Base-by-base conservation (phyloP, 2,113 vertebrate species). In the Climacteris rufus region DNA sequence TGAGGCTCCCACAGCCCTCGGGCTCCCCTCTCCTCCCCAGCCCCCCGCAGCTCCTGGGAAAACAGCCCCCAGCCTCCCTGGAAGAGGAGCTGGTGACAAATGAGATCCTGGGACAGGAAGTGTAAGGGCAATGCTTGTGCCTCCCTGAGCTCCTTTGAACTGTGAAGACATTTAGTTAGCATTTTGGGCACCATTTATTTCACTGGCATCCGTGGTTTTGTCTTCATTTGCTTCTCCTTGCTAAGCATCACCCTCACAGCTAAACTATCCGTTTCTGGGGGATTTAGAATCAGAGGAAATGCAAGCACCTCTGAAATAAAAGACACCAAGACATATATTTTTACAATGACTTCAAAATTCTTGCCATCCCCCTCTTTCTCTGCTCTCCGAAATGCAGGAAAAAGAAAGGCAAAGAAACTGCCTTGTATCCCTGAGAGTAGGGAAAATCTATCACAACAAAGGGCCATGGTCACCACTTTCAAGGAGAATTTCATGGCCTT, bases 141-240 rank as follows among this genome's bases (percentile, higher is more conserved):
- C 40, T 53, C 30, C 40, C 50, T 3, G 28, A 52, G 82, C 10
- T 85, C 54, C 82, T 87, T 54, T 84, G 61, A 79, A 35, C 66
- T 66, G 57, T 74, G 63, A 42, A 83, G 66, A 47, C 28, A 76
- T 25, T 80, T 42, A 80, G 54, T 19, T 69, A 31, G 3, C 45
- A 7, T 92, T 97, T 95, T 88, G 75, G 83, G 66, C 47, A 61
- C 66, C 59, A 45, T 81, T 93, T 94, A 56, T 86, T 94, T 81
- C 44, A 59, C 76, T 66, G 78, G 66, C 24, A 27, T 71, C 17
- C 83, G 18, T 42, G 39, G 50, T 68, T 89, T 59, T 40, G 39
- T 47, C 79, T 87, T 89, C 35, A 5, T 72, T 87, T 56, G 59
- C 21, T 76, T 76, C 57, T 50, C 66, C 35, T 77, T 1, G 3